A percentile compares a stretch with the other conserved stretches of the same genome.
Conservation (phyloP, 1,140 invertebrate species). For the Pseudobourletiella spinata region DNA sequence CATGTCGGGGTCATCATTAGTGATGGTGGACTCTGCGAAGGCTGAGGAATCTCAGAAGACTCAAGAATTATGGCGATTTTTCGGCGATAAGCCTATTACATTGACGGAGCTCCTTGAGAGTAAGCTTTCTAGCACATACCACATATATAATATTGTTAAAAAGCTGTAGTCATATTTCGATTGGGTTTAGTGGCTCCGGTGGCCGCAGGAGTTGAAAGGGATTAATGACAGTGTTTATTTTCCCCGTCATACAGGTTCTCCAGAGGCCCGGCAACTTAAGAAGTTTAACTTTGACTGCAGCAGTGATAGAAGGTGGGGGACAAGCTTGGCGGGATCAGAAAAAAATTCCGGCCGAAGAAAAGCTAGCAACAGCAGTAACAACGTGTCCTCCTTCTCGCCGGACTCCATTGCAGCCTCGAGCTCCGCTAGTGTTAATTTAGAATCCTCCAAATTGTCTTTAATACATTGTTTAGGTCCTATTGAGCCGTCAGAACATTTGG, state of each 20-base stretch:
- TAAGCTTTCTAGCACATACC: no score
- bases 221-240: no score
- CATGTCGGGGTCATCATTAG: background rate
- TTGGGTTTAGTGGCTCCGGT: no score
- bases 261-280: conserved; percentile 3
- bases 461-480: background rate
- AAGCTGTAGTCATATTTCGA: no score
- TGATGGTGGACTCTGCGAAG: background rate
- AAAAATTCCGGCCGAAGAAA: background rate
- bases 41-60: background rate
- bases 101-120: background rate
- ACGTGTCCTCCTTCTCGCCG: background rate
- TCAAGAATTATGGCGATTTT: background rate
- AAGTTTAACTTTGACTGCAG: background rate
- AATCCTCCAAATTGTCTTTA: conserved; percentile 1
- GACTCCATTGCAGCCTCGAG: no score
- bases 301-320: background rate
- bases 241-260: no score
- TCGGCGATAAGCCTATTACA: background rate
- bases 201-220: no score
- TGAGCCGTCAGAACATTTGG: background rate
- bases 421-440: background rate
- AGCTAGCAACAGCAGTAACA: background rate
- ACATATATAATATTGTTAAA: no score
- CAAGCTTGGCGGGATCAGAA: background rate